phyloP scores from a whole-genome alignment of 2,888 invertebrate genomes.

The Pseudococcus viburni region DNA sequence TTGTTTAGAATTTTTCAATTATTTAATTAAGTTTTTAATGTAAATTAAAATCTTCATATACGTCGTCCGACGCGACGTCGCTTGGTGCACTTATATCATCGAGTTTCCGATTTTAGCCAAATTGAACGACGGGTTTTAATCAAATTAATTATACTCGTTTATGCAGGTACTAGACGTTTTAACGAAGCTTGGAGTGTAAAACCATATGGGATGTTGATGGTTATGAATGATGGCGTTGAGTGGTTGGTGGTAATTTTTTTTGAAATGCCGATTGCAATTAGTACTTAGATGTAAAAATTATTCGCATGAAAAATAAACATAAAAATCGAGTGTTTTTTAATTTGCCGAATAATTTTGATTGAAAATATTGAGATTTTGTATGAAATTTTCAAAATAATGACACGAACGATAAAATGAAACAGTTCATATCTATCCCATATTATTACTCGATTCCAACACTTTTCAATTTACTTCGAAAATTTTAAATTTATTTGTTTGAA shows the following conservation, averaged over 20 bases:
- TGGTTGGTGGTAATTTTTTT: not conserved
- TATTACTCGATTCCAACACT: no score
- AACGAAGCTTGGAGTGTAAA: not conserved
- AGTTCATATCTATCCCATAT: no score
- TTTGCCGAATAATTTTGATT: no score
- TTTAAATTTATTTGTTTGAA: no score
- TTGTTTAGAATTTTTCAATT: conserved; percentile 29
- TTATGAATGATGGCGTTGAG: not conserved
- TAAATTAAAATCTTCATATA: conserved; percentile 26
- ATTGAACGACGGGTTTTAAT: conserved; percentile 6
- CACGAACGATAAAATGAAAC: no score
- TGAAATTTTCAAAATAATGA: no score
- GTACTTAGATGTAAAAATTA: no score
- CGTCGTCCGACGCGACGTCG: not conserved
- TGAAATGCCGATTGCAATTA: not conserved
- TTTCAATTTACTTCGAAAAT: no score
- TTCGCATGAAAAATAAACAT: no score
- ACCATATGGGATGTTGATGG: not conserved
- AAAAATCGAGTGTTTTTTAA: no score
- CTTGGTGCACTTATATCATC: not conserved
- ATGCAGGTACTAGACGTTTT: not conserved
- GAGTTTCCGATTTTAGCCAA: conserved; percentile 31
- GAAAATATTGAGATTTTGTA: no score
- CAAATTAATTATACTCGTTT: conserved; percentile 6
- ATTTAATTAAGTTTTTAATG: conserved; percentile 31